Evolutionary conservation across 2,888 invertebrate genomes (phyloP), one percentile per base, ranked within the genome.

Genomic region (Cephus spinipes): DNA sequence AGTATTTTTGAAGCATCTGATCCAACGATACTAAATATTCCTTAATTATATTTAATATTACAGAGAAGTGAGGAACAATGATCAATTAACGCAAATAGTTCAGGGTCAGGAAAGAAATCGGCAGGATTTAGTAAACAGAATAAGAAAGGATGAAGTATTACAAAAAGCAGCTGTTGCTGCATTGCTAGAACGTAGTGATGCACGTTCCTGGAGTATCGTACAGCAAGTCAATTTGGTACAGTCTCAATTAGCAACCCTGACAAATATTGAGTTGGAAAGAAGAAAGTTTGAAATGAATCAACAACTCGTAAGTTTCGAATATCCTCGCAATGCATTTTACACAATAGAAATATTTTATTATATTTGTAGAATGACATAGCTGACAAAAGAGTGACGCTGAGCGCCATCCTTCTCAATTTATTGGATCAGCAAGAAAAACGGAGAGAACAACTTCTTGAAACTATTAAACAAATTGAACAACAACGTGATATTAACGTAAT

Each of bases 141-240:
- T 96, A 77, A 92, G 94, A 83, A 94, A 94, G 87, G 95, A 96
- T 87, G 95, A 94, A 87, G 95, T 95, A 84, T 89, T 96, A 77
- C 96, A 96, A 89, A 95, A 95, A 90, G 95, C 94, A 9, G 94
- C 95, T 12, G 95, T 96, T 4, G 94, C 95, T 35, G 94, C 95
- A 23, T 91, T 96, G 73, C 91, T 96, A 80, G 95, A 96, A 90
- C 93, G 94, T 87, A 95, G 95, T 81, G 96, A 96, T 92, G 94
- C 96, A 11, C 94, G 95, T 85, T 95, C 94, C 82, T 96, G 96
- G 96, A 95, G 95, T 85, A 92, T 96, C 35, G 93, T 95, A 83
- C 95, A 96, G 89, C 96, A 96, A 93, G 95, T 96, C 82, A 93
- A 94, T 84, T 91, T 96, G 79, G 95, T 96, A 73, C 95, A 96